Evolutionary conservation across 2,797 vertebrate species (phyloP).

Genomic region (Mormyrus proboscirostris): DNA sequence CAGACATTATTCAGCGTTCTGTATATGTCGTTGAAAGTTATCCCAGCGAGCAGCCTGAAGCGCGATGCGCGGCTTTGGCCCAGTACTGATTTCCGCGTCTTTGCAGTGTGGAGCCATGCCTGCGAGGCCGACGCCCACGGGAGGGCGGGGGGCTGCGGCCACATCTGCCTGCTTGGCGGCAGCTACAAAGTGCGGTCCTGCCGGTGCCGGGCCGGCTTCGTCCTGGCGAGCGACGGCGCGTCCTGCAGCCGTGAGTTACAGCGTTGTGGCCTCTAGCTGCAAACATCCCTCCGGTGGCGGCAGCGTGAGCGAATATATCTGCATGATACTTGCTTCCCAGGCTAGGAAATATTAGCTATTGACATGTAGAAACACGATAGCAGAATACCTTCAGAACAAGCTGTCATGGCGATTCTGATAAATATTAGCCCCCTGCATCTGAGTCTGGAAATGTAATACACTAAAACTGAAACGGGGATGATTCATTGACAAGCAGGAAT

Average conservation of each 20-base stretch:
- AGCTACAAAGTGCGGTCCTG: conserved; percentile 72
- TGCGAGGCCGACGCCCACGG: conserved; percentile 64
- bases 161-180: conserved; percentile 76
- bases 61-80: too few relatives aligned
- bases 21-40: neutral
- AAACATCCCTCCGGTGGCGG: neutral
- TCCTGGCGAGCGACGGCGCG: conserved; percentile 65
- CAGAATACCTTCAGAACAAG: neutral
- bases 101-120: conserved; percentile 69
- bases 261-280: neutral
- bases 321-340: neutral
- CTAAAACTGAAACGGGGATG: neutral
- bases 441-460: neutral
- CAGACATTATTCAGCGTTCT: neutral
- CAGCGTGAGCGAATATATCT: neutral
- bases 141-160: conserved; percentile 67
- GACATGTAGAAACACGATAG: neutral
- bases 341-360: conserved; percentile 10
- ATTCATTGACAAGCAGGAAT: conserved; percentile 22
- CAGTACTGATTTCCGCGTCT: conserved; percentile 8
- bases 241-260: conserved; percentile 76
- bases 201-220: conserved; percentile 72
- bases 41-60: neutral
- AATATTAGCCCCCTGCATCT: neutral
- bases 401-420: neutral